Evolutionary conservation across 2,797 vertebrate genomes (phyloP), one percentile per base, ranked within the genome.

Genomic region (Delichon dasypus): DNA sequence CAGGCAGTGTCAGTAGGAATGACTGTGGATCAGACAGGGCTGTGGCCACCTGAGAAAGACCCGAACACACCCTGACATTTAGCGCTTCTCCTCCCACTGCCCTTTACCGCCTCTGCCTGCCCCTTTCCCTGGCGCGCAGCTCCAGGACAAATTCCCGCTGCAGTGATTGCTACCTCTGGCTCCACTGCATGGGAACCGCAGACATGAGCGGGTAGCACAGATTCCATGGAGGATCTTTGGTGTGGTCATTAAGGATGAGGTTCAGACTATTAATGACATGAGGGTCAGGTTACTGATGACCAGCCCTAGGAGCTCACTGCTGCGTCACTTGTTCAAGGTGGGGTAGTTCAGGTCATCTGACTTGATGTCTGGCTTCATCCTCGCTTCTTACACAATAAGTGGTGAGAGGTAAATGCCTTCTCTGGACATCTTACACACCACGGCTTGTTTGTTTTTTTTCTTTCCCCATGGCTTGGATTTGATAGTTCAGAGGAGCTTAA

Each of bases 21-120:
- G 48, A n/a, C 64, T 64, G 3, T 29, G 42, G 58, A 70, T 70
- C 60, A 92, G 79, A 42, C 25, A 65, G 73, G 66, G 36, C 42
- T 66, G 45, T 1, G 4, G 72, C 29, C 47, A 45, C 40, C 40
- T 2, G 21, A 22, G 54, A 50, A 64, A 57, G 58, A 68, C 47
- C 48, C 38, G 34, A 77, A 38, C 58, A 34, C 4, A 3, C 20
- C 29, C 38, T 40, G 19, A 20, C 5, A 1, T 57, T 83, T 5
- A 29, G 45, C 53, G 60, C 40, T 92, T 18, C 61, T 75, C 42
- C 70, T 90, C 60, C 42, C 57, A 22, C 53, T 65, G 50, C 60
- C 53, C 4, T 0, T 71, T 11, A 47, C 40, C 2, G 14, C 51
- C 74, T 54, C 1, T 0, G 0, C 16, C 47, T 3, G 17, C 48